A percentile compares a stretch with the other conserved stretches of the same genome.
Conservation (phyloP, 2,113 vertebrate genomes). For the Benitochromis conjunctus region DNA sequence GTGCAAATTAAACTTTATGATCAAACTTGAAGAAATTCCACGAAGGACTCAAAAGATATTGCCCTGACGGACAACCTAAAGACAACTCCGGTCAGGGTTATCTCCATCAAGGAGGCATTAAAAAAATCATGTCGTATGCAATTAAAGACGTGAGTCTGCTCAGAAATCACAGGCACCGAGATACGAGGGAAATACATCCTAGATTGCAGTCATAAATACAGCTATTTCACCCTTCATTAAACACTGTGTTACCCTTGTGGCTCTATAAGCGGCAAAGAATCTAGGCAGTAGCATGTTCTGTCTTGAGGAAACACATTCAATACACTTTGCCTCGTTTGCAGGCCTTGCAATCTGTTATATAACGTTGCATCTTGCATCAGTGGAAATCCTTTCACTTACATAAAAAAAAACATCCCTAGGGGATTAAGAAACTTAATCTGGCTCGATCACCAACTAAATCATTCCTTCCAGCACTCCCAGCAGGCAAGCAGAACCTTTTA, state of each 20-base stretch:
- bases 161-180: conserved; percentile 19
- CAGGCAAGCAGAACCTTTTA: conserved; percentile 47
- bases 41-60: neutral
- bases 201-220: conserved; percentile 49
- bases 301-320: conserved; percentile 6
- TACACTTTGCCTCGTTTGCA: neutral
- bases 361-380: conserved; percentile 36
- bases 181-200: conserved; percentile 28
- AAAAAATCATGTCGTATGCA: conserved; percentile 4
- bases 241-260: conserved; percentile 25
- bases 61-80: neutral
- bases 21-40: neutral
- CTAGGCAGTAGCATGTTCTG: neutral
- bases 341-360: conserved; percentile 28
- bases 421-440: conserved; percentile 63
- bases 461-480: conserved; percentile 43
- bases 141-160: conserved; percentile 31
- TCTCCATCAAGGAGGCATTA: neutral
- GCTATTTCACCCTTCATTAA: conserved; percentile 65
- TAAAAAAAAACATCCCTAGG: conserved; percentile 16
- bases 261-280: conserved; percentile 11
- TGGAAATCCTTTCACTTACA: conserved; percentile 47
- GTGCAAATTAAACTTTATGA: neutral
- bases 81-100: neutral
- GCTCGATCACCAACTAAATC: conserved; percentile 53